Evolutionary conservation across 2,113 vertebrate genomes (phyloP), one percentile per base, ranked within the genome.

Genomic region (Camelus bactrianus): DNA sequence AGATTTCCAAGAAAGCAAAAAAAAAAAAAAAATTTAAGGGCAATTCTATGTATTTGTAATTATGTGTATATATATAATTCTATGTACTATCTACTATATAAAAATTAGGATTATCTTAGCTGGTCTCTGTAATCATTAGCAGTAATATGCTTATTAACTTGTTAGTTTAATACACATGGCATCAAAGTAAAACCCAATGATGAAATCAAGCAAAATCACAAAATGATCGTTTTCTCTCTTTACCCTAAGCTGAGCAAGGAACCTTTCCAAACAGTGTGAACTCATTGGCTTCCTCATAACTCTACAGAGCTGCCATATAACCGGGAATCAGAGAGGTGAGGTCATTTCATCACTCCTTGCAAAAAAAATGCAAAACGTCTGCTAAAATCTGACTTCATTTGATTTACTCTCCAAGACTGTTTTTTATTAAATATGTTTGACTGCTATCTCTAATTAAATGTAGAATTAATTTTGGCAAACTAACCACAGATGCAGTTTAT

Each of bases 371-470:
- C 95, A 97, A 98, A 98, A 94, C 70, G 70, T 97, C 98, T 98
- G 98, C 98, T 98, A 98, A 98, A 98, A 98, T 98, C 98, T 97
- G 98, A 98, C 96, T 98, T 98, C 98, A 99, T 98, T 98, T 98
- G 98, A 99, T 98, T 99, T 98, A 98, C 98, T 98, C 97, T 98
- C 98, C 94, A 98, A 98, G 98, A 98, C 98, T 99, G 98, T 98
- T 98, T 98, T 98, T 99, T 99, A 99, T 99, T 99, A 99, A 99
- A 99, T 99, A 99, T 99, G 98, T 99, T 99, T 99, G 98, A 98
- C 98, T 99, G 98, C 98, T 98, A 98, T 98, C 98, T 99, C 98
- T 99, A 99, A 99, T 99, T 99, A 99, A 98, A 99, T 98, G 98
- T 98, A 98, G 98, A 98, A 99, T 99, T 99, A 98, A 98, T 99